Conservation (phyloP, 2,888 invertebrate species). For the Ischnura elegans region DNA sequence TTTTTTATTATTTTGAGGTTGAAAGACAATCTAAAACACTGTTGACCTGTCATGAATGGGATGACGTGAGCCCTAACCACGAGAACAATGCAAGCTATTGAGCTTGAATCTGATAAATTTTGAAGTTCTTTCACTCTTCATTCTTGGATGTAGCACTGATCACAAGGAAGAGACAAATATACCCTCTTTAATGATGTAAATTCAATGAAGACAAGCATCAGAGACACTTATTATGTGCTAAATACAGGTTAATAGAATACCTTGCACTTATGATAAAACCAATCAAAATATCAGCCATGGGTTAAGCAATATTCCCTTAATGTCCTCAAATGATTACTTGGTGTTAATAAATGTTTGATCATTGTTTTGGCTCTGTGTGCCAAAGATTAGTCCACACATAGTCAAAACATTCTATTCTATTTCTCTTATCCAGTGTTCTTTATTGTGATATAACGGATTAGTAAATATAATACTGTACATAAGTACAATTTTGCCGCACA, state of each 20-base stretch:
- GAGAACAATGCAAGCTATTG: slow-evolving; percentile 54
- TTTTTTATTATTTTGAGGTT: slow-evolving; percentile 66
- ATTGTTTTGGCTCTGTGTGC: slow-evolving; percentile 67
- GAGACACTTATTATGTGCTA: slow-evolving; percentile 53
- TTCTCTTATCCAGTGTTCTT: slow-evolving; percentile 67
- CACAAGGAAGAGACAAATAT: slow-evolving; percentile 59
- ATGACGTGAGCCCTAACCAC: slow-evolving; percentile 50
- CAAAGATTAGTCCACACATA: slow-evolving; percentile 60
- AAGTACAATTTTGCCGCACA: slow-evolving; percentile 66
- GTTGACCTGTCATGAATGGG: slow-evolving; percentile 61
- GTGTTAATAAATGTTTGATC: slow-evolving; percentile 63
- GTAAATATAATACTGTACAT: slow-evolving; percentile 64
- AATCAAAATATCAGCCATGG: slow-evolving; percentile 57
- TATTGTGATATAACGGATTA: slow-evolving; percentile 66
- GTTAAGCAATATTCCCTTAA: slow-evolving; percentile 67
- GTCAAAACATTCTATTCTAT: slow-evolving; percentile 64
- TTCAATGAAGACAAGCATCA: slow-evolving; percentile 46
- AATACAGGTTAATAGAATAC: slow-evolving; percentile 39
- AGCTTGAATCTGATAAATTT: slow-evolving; percentile 54
- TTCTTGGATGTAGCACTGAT: slow-evolving; percentile 64
- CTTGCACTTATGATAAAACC: slow-evolving; percentile 41
- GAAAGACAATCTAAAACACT: slow-evolving; percentile 63
- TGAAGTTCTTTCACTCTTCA: slow-evolving; percentile 53
- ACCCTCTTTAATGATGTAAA: slow-evolving; percentile 34
- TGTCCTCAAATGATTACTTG: slow-evolving; percentile 63